phyloP scores from a whole-genome alignment of 2,797 vertebrate species.

The Chloroceryle inda region DNA sequence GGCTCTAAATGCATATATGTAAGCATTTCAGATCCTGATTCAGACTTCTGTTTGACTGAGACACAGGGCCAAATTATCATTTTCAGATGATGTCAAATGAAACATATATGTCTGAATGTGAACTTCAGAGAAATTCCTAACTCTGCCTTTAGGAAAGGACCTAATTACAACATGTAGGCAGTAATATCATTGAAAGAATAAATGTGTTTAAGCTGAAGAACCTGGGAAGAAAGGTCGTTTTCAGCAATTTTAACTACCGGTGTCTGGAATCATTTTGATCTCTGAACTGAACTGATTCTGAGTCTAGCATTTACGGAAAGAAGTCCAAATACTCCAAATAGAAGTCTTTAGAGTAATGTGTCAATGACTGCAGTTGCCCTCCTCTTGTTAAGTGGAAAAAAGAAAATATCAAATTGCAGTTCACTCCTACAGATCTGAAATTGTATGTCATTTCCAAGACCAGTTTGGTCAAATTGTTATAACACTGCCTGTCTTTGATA shows the following conservation, averaged over 20 bases:
- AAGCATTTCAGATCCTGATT: neutral
- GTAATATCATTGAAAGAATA: neutral
- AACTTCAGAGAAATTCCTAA: neutral
- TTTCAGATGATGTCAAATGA: neutral
- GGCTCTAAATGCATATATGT: neutral
- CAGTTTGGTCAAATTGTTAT: neutral
- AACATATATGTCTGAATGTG: accelerated
- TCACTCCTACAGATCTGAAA: neutral
- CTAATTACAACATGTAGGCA: neutral
- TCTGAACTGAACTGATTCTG: neutral
- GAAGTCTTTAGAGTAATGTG: neutral
- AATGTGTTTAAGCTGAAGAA: neutral
- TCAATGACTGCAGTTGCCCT: neutral
- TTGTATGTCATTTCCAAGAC: neutral
- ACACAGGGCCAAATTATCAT: neutral
- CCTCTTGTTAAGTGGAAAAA: neutral
- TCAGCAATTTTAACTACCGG: neutral
- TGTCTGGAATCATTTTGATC: neutral
- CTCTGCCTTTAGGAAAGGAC: neutral
- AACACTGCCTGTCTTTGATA: neutral
- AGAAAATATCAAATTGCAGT: neutral
- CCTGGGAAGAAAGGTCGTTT: neutral
- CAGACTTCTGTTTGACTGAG: neutral
- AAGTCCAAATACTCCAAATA: neutral
- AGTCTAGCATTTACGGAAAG: neutral